Evolutionary conservation across 2,888 invertebrate genomes (phyloP), one percentile per base, ranked within the genome.

Genomic region (Rhagonycha lutea): DNA sequence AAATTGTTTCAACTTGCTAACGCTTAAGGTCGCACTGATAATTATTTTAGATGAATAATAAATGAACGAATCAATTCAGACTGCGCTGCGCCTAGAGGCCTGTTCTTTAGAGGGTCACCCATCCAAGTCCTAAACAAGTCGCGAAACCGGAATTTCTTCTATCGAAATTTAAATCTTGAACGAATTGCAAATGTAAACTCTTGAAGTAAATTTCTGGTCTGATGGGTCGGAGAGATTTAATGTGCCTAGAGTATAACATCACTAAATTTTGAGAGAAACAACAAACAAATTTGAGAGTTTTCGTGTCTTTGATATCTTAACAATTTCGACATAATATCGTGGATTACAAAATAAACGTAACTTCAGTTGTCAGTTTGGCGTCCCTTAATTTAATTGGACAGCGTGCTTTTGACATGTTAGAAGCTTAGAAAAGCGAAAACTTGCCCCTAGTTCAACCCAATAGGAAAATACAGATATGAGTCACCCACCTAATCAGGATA

Each of bases 381-480:
- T 24, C 63, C 63, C 63, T 65, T 65, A 65, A 65, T 65, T 65
- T 65, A 65, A 65, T 65, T 24, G 63, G 63, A 65, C 63, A 65
- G 71, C 47, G 14, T 72, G 71, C 47, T 14, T 26, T 11, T 72
- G 71, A 72, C 71, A 72, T 18, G 47, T 60, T 23, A 24, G 18
- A 67, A 47, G 24, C 29, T 68, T 14, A 23, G 14, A 24, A n/a
- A 26, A 24, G 24, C 23, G 9, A 14, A 61, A 14, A 14, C 5
- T 3, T 47, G 26, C 65, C 71, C 67, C 61, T 28, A 26, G 28
- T 12, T 4, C 26, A 47, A 28, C n/a, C 71, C 67, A 65, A 65
- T 65, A 11, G 14, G 63, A 72, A 71, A 67, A 72, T 72, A 65
- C 67, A 72, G 71, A 63, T 26, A 61, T 73, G 72, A 73, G 72